Evolutionary conservation across 2,113 vertebrate genomes (phyloP).

Genomic region (Equus quagga): DNA sequence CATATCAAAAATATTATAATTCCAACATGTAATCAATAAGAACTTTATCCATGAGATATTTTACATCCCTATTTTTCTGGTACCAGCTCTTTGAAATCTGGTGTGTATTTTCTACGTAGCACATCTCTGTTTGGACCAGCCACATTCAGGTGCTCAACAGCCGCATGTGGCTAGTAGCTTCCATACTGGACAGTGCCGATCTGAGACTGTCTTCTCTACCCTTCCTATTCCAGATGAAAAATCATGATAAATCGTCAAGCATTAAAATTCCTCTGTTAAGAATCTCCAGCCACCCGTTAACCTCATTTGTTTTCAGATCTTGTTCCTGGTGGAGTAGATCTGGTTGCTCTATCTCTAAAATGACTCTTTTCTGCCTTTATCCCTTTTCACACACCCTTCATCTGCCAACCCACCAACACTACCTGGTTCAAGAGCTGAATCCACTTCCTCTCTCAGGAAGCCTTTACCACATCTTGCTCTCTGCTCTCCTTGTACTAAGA

Average conservation of each 20-base stretch:
- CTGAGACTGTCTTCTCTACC: neutral
- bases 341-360: neutral
- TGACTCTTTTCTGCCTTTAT: neutral
- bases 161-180: neutral
- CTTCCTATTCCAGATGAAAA: neutral
- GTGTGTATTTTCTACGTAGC: neutral
- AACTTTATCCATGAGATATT: neutral
- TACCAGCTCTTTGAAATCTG: neutral
- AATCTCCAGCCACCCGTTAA: neutral
- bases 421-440: slow-evolving; percentile 20
- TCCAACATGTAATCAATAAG: neutral
- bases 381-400: neutral
- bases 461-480: neutral
- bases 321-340: neutral
- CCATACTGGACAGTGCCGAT: neutral
- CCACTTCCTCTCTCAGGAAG: neutral
- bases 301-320: neutral
- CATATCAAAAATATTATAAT: neutral
- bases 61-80: neutral
- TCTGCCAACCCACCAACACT: neutral
- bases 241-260: neutral
- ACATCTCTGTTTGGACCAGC: neutral
- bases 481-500: neutral
- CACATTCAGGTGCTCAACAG: neutral
- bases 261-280: neutral